A percentile compares a stretch with the other conserved stretches of the same genome.
phyloP scores from a whole-genome alignment of 2,113 vertebrate genomes.

The Cyanoliseus patagonus region DNA sequence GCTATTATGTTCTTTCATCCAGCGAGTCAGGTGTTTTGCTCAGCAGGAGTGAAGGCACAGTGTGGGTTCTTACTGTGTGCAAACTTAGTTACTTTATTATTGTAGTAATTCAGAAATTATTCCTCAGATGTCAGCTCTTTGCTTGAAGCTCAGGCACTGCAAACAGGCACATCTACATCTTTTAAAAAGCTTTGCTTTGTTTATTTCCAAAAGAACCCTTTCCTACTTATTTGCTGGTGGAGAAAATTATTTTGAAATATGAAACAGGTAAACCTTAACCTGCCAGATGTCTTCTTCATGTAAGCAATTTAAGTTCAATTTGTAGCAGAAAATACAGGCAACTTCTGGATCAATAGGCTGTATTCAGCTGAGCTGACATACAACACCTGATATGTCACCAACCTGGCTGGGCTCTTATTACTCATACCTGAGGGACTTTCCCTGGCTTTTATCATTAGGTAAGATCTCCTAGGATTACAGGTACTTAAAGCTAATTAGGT shows the following conservation, averaged over 20 bases:
- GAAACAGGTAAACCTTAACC: conserved; percentile 76
- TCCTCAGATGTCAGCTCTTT: neutral
- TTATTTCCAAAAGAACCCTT: conserved; percentile 20
- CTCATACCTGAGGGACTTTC: conserved; percentile 85
- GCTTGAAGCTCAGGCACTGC: neutral
- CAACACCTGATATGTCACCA: conserved; percentile 85
- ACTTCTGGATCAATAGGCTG: conserved; percentile 85
- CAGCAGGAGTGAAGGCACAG: neutral
- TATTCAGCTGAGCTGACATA: conserved; percentile 83
- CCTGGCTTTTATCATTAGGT: conserved; percentile 81
- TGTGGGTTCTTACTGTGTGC: neutral
- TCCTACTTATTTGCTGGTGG: neutral
- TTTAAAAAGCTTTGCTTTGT: neutral
- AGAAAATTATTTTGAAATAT: conserved; percentile 58
- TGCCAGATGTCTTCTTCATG: conserved; percentile 67
- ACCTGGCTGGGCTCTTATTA: conserved; percentile 78
- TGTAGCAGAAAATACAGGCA: conserved; percentile 71
- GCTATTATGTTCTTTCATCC: neutral
- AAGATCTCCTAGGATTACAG: conserved; percentile 91
- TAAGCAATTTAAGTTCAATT: conserved; percentile 81
- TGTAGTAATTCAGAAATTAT: neutral
- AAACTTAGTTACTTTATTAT: neutral
- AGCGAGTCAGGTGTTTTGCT: neutral
- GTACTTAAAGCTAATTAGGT: conserved; percentile 95
- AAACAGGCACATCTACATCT: neutral